Percentiles rank a stretch among this genome's conserved stretches.
Conservation (phyloP, 2,888 invertebrate genomes). For the Scaptomyza cyrtandrae region DNA sequence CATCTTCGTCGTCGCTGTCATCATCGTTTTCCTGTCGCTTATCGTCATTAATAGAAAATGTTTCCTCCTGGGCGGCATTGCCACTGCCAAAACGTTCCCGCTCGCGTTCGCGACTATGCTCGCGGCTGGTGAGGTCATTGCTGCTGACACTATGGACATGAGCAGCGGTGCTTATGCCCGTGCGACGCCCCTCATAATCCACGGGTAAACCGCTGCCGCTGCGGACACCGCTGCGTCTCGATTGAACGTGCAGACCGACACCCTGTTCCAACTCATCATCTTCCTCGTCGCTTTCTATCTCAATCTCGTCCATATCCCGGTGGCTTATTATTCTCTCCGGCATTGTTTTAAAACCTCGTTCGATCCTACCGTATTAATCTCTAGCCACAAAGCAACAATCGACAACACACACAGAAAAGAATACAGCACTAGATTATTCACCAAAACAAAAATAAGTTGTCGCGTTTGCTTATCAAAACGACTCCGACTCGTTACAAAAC, state of each 20-base stretch:
- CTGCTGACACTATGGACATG: too few species aligned
- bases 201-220: constrained; percentile 10
- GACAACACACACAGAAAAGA: background rate
- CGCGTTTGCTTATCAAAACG: background rate
- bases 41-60: constrained; percentile 47
- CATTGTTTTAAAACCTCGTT: constrained; percentile 49
- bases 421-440: constrained; percentile 23
- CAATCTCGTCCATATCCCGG: constrained; percentile 78
- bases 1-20: constrained; percentile 72
- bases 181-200: constrained; percentile 7
- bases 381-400: background rate
- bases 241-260: constrained; percentile 72
- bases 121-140: constrained; percentile 23
- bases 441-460: constrained; percentile 34
- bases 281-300: constrained; percentile 83
- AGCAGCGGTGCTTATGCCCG: constrained; percentile 21
- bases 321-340: constrained; percentile 74
- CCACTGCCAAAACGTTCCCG: constrained; percentile 60
- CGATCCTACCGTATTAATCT: background rate
- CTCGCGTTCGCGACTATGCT: constrained; percentile 57
- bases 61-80: constrained; percentile 48
- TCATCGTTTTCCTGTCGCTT: constrained; percentile 51
- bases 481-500: background rate
- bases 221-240: constrained; percentile 56
- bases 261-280: constrained; percentile 81